Base-by-base conservation (phyloP, 2,113 vertebrate genomes). In the Tylochromis polylepis region DNA sequence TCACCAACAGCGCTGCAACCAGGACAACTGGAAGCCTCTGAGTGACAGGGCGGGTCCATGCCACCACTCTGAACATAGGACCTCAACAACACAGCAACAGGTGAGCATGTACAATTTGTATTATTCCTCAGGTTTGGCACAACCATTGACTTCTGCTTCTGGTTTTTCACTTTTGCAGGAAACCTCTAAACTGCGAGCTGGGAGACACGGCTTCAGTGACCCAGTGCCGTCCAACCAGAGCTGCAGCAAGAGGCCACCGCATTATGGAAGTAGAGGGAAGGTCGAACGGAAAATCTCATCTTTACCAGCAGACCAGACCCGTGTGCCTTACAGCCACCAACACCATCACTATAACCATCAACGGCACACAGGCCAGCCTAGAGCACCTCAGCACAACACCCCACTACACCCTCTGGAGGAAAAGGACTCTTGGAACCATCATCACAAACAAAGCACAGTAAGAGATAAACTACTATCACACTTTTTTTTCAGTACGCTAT, bases 251-350 rank as follows among this genome's bases (percentile, higher is more conserved):
- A 92, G 92, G 82, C 83, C 89, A 57, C 88, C 79, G 6, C 90
- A 93, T 85, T 91, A 91, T 10, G 95, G 92, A 89, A 86, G 86
- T 91, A 95, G 93, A 89, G 95, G 88, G 91, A 95, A 90, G 84
- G 87, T 89, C 16, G 93, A 92, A 79, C 93, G 92, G 78, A 94
- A 96, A 95, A 90, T 94, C 91, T 94, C 91, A 85, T 96, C 96
- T 94, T 96, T 96, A 97, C 97, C 97, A 98, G 97, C 97, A 97
- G 96, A 97, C 96, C 96, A 96, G 95, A 96, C 96, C 96, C 96
- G 97, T 94, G 97, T 98, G 97, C 97, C 97, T 98, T 98, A 98
- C 89, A 96, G 94, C 93, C 95, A 94, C 95, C 96, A 96, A 95
- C 93, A 96, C 93, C 96, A 96, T 93, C 94, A 96, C 92, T 57